Evolutionary conservation across 2,113 vertebrate genomes (phyloP).

Genomic region (Sterna hirundo): DNA sequence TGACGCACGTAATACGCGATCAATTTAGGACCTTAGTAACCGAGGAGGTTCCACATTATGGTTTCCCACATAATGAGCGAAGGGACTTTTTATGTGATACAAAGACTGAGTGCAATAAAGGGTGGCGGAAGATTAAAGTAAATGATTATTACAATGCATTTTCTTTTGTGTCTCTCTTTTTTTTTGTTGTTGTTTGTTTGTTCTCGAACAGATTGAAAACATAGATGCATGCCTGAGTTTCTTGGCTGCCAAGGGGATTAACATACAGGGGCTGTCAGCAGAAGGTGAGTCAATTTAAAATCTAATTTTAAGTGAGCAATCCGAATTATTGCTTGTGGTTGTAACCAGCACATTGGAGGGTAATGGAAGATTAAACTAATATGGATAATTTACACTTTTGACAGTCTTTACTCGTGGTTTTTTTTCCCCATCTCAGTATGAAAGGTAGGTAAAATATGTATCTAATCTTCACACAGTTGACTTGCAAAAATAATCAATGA

Average conservation of each 20-base stretch:
- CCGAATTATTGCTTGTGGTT: neutral
- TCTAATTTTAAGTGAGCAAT: neutral
- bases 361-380: neutral
- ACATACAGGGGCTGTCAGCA: constrained; percentile 97
- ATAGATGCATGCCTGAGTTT: constrained; percentile 97
- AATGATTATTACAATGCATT: neutral
- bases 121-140: neutral
- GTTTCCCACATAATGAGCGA: neutral
- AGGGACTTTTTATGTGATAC: neutral
- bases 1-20: neutral
- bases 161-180: neutral
- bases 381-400: neutral
- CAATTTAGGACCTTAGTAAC: neutral
- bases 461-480: neutral
- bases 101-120: neutral
- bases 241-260: constrained; percentile 97
- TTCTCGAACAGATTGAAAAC: constrained; percentile 89
- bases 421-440: neutral
- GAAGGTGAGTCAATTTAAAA: constrained; percentile 85
- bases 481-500: neutral
- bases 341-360: neutral
- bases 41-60: neutral
- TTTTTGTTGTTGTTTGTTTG: neutral
- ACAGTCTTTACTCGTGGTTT: neutral
- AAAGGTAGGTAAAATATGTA: neutral